Percentiles rank a stretch among this genome's conserved stretches.
These are phyloP conservation scores for Microchirus variegatus DNA, from an alignment of 2,797 vertebrate species.

Conservation along the genomic window DNA sequence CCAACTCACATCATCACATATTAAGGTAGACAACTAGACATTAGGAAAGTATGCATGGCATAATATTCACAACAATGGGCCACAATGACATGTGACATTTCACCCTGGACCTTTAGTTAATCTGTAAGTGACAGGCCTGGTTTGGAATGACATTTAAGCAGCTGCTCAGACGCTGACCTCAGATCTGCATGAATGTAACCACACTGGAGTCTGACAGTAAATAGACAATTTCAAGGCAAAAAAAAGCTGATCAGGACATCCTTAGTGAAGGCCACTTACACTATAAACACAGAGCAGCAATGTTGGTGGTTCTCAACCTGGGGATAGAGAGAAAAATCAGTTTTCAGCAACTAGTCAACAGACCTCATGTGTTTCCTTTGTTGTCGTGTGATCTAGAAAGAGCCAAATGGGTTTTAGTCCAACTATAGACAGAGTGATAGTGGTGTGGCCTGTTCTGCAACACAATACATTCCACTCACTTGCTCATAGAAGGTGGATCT, in stretches of 20 bases:
- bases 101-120: slow-evolving; percentile 28
- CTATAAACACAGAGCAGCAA: too few relatives aligned
- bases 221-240: too few relatives aligned
- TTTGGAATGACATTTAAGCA: slow-evolving; percentile 32
- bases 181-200: neutral
- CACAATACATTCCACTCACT: slow-evolving; percentile 10
- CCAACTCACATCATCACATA: neutral
- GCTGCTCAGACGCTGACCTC: neutral
- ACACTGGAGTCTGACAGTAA: neutral
- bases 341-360: neutral
- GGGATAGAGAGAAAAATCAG: too few relatives aligned
- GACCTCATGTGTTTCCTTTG: slow-evolving; percentile 47
- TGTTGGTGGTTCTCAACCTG: too few relatives aligned
- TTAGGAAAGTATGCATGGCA: slow-evolving; percentile 43
- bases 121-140: slow-evolving; percentile 36
- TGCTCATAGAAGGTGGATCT: slow-evolving; percentile 7
- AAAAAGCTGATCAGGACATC: too few relatives aligned
- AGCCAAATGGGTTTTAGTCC: slow-evolving; percentile 23
- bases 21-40: slow-evolving; percentile 1
- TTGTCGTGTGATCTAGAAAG: slow-evolving; percentile 31
- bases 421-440: slow-evolving; percentile 19
- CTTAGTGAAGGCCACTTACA: too few relatives aligned
- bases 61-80: slow-evolving; percentile 23
- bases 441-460: neutral
- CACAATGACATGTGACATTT: slow-evolving; percentile 56